Evolutionary conservation across 2,888 invertebrate genomes (phyloP), one percentile per base, ranked within the genome.

Genomic region (Parapristionchus giblindavisi): DNA sequence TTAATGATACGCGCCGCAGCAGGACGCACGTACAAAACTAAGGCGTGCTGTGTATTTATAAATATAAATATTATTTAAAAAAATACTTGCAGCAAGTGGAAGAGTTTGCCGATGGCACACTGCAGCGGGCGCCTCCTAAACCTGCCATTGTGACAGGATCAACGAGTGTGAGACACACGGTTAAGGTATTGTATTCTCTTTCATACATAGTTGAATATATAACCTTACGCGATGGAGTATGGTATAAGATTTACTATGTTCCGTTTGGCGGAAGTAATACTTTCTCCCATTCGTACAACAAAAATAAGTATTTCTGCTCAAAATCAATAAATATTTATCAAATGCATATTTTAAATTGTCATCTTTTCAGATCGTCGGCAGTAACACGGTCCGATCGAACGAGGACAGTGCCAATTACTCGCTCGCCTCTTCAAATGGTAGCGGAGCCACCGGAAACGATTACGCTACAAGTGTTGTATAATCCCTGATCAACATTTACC

Each of bases 391-490:
- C 36, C 68, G 68, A 52, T 68, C 68, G 68, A 58, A 68, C 32
- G 80, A 81, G 40, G 81, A 81, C 56, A 76, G 78, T 24, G 81
- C 81, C 34, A 83, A 81, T 61, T 81, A 78, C 68, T 78, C 75
- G 21, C 58, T 77, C 2, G 52, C 76, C 52, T 71, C 73, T 1
- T 68, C 76, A 3, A 77, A 76, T 68, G 78, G 77, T 1, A 71
- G 72, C 36, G 65, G 54, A 27, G 40, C 52, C 1, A 73, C 75
- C 14, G 71, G 65, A 21, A 78, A 78, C 73, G 83, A 83, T 60
- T 81, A 77, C 78, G 81, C 81, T 5, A 83, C 83, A 24, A 83
- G 83, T 76, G 80, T 81, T 76, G 83, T 83, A 34, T 79, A 60
- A 74, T 34, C 24, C 6, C 27, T 38, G 14, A 11, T 14, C 38